Base-by-base conservation (phyloP, 2,113 vertebrate genomes). In the Tretioscincus oriximinensis region DNA sequence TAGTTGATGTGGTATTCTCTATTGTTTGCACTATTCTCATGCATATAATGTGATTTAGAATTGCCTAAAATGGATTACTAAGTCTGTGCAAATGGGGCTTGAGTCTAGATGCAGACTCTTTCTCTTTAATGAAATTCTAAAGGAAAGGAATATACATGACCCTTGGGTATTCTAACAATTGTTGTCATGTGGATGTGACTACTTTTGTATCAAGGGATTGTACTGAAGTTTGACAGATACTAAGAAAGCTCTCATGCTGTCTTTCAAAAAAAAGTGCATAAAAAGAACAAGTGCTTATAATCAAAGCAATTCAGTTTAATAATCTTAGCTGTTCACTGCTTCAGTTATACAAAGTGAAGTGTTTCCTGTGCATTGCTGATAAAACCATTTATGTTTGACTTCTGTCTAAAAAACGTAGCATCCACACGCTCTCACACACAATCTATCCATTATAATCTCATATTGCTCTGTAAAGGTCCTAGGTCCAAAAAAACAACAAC, bases 331-430 rank as follows among this genome's bases (percentile, higher is more conserved):
- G 21, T 16, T 58, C 45, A 54, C 4, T 10, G 16, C 58, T 58
- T 31, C n/a, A 29, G 49, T 58, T 58, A 58, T 58, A 58, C 29
- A n/a, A 9, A 29, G 49, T 4, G 20, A 58, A 73, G n/a, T 28
- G 47, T 51, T 29, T 18, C 47, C 21, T 35, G 21, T 24, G 7
- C 35, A 73, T 31, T 0, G 1, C 8, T 1, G 54, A 58, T 0
- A 8, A 26, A 26, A n/a, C 51, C 64, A 0, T 64, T 75, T 24
- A 14, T 18, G 58, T 35, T 0, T 7, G 73, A 73, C 28, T 11
- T 41, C 9, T 63, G 35, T 73, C 35, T 80, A 26, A 68, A 14
- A 66, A 74, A 72, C 2, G 22, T 7, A 63, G 20, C 60, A 21
- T 63, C 2, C 49, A 51, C 49, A 51, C 49, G 9, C 4, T 11